Conservation (phyloP, 2,888 invertebrate species). For the Peribatodes rhomboidaria region DNA sequence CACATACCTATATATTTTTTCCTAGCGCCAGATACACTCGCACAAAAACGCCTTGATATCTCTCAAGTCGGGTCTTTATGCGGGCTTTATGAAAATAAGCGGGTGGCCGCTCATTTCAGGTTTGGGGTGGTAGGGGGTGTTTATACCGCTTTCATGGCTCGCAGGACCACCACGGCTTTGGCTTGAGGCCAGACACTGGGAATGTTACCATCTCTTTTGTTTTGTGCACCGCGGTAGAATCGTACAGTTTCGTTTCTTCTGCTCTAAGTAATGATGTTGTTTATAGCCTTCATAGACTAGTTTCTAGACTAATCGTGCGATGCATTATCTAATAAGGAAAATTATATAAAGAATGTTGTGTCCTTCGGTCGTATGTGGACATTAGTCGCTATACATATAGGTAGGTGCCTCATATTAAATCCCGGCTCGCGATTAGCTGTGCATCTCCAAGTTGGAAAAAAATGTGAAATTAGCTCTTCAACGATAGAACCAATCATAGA, state of each 20-base stretch:
- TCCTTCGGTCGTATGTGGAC: too few relatives aligned
- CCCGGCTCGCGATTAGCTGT: too few relatives aligned
- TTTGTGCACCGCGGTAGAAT: conserved; percentile 60
- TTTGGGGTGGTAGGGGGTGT: conserved; percentile 65
- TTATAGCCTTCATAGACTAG: neutral
- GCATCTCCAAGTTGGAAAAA: too few relatives aligned
- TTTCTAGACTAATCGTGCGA: neutral
- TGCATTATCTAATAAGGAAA: neutral
- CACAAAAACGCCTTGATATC: conserved; percentile 72
- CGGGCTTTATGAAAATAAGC: conserved; percentile 84
- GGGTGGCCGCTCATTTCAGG: conserved; percentile 84
- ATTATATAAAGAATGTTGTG: neutral
- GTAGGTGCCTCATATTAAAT: too few relatives aligned
- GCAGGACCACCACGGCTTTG: conserved; percentile 71
- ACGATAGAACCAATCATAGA: too few relatives aligned
- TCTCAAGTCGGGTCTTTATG: conserved; percentile 72
- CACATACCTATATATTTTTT: conserved; percentile 53
- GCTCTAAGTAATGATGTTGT: conserved; percentile 22
- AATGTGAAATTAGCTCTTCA: too few relatives aligned
- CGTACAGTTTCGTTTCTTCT: conserved; percentile 45
- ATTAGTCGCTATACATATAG: too few relatives aligned
- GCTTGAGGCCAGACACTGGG: conserved; percentile 73
- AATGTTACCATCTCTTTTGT: conserved; percentile 73
- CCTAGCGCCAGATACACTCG: conserved; percentile 51
- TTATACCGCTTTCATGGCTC: conserved; percentile 79